phyloP scores from a whole-genome alignment of 2,113 vertebrate genomes.

The Crypturellus undulatus region DNA sequence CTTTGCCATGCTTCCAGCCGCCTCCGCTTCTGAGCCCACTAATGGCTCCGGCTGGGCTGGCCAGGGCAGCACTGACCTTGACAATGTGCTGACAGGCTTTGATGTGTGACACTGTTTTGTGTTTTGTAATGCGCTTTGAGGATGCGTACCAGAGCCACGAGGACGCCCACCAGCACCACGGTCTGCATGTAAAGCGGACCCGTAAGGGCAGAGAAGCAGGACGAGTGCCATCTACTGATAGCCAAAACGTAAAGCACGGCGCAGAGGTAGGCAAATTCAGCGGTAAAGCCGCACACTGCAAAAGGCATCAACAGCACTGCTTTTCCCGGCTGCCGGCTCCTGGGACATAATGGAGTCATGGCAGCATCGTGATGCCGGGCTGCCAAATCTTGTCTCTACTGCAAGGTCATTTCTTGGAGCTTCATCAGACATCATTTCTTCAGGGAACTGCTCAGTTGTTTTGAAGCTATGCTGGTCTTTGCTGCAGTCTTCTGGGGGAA shows the following conservation, averaged over 20 bases:
- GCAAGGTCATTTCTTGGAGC: constrained; percentile 1
- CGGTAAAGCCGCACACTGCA: fast-evolving
- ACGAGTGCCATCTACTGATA: constrained; percentile 28
- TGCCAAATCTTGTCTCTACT: background rate
- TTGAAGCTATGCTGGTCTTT: background rate
- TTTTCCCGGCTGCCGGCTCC: background rate
- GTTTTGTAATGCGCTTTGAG: background rate
- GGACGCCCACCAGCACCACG: background rate
- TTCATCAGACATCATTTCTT: background rate
- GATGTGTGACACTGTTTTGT: background rate
- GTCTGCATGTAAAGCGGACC: background rate
- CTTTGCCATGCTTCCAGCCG: background rate
- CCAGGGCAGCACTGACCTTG: background rate
- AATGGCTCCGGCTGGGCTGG: background rate
- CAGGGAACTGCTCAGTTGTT: background rate
- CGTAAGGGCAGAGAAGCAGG: background rate
- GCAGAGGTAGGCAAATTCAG: background rate
- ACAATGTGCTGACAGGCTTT: background rate
- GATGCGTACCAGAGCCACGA: background rate
- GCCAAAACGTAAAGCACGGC: background rate
- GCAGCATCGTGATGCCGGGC: background rate
- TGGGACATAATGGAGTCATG: fast-evolving
- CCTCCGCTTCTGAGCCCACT: background rate
- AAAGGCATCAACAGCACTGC: fast-evolving
- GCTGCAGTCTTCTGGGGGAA: background rate